Evolutionary conservation across 1,140 invertebrate species (phyloP).

Genomic region (Globodera ellingtonae): DNA sequence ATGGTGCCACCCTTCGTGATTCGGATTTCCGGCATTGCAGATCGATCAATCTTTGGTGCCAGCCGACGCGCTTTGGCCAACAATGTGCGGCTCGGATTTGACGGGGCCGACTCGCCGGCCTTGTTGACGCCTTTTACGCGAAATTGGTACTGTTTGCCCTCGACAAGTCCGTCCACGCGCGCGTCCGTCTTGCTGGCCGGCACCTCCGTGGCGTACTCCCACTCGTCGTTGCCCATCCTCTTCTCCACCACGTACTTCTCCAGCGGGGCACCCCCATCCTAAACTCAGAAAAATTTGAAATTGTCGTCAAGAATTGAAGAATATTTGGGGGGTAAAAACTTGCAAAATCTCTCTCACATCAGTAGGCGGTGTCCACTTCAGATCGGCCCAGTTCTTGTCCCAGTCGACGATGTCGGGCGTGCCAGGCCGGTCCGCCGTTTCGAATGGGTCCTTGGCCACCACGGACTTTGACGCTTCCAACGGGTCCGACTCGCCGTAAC

Average conservation of each 20-base stretch:
- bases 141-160: constrained; percentile 87
- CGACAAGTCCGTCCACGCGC: constrained; percentile 84
- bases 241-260: constrained; percentile 93
- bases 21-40: constrained; percentile 81
- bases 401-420: constrained; percentile 88
- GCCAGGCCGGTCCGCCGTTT: constrained; percentile 86
- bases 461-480: constrained; percentile 82
- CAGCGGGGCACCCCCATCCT: constrained; percentile 86
- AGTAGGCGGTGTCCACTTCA: constrained; percentile 89
- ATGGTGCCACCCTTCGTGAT: constrained; percentile 85
- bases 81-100: constrained; percentile 86
- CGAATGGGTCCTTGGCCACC: constrained; percentile 94
- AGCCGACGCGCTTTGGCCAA: constrained; percentile 85
- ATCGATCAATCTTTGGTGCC: constrained; percentile 87
- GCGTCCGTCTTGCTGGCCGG: constrained; percentile 78
- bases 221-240: constrained; percentile 77
- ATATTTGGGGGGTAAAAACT: too few species aligned
- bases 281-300: background rate
- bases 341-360: constrained; percentile 55
- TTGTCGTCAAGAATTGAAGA: too few species aligned
- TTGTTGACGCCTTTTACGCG: constrained; percentile 87
- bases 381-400: constrained; percentile 88
- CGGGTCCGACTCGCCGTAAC: constrained; percentile 86
- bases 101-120: constrained; percentile 84
- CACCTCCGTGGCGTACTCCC: constrained; percentile 70